These are phyloP conservation scores for Lithophane ornitopus DNA, from an alignment of 2,888 invertebrate species.

Conservation along the genomic window DNA sequence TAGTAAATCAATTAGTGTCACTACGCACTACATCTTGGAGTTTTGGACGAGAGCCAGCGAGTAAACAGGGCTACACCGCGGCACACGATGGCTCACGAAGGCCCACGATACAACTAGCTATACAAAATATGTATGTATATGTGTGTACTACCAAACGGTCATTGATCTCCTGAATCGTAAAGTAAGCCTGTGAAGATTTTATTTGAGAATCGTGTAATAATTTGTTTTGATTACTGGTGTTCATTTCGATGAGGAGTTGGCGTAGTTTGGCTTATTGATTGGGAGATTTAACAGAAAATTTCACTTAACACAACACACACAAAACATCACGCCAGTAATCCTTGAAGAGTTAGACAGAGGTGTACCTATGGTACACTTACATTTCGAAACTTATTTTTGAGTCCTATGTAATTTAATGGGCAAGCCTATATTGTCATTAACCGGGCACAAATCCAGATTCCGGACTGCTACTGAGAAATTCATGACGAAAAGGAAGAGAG, in stretches of 20 bases:
- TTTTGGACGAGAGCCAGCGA: conserved; percentile 59
- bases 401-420: no score
- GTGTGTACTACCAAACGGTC: conserved; percentile 61
- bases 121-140: not conserved
- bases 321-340: not conserved
- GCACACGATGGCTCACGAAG: conserved; percentile 6
- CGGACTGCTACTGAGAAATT: no score
- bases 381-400: no score
- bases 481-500: no score
- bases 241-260: conserved; percentile 19
- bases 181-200: conserved; percentile 40
- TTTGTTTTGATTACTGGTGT: conserved; percentile 30
- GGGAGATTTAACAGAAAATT: no score
- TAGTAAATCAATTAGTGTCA: conserved; percentile 70
- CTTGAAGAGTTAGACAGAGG: not conserved
- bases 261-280: not conserved
- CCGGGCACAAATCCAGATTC: no score
- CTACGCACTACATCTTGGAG: conserved; percentile 52
- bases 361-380: no score
- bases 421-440: no score
- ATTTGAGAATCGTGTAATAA: conserved; percentile 21
- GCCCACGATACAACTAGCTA: conserved; percentile 20
- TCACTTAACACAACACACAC: no score
- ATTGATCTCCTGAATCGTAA: conserved; percentile 57
- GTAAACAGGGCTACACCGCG: conserved; percentile 51